These are phyloP conservation scores for Brachionus manjavacas DNA, from an alignment of 1,140 invertebrate genomes.

Conservation along the genomic window DNA sequence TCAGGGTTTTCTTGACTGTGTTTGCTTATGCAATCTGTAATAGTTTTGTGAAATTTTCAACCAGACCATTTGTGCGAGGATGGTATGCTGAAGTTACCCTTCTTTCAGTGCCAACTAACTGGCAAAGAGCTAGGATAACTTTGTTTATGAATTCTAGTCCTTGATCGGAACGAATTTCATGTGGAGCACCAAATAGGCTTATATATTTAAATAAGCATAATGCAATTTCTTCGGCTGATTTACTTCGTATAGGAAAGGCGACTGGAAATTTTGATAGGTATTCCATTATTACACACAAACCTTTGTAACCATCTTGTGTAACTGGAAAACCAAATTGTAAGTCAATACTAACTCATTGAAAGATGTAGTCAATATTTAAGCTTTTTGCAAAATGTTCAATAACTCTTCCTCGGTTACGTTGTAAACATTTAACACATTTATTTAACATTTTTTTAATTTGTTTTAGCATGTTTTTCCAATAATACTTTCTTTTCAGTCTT, in stretches of 20 bases:
- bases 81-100: background rate
- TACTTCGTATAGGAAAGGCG: no score
- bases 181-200: background rate
- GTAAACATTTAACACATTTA: background rate
- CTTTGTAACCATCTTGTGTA: no score
- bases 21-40: background rate
- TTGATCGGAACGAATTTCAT: background rate
- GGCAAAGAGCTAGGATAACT: background rate
- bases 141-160: background rate
- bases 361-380: background rate
- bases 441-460: background rate
- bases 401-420: background rate
- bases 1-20: background rate
- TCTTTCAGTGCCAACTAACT: background rate
- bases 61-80: background rate
- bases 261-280: no score
- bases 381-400: background rate
- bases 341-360: background rate
- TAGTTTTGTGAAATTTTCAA: background rate
- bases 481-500: background rate
- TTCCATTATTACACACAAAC: no score
- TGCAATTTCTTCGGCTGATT: no score
- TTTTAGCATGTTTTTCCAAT: background rate
- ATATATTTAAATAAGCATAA: no score
- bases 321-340: no score